These are phyloP conservation scores for Rhyacichthys aspro DNA, from an alignment of 2,797 vertebrate genomes.

Conservation along the genomic window DNA sequence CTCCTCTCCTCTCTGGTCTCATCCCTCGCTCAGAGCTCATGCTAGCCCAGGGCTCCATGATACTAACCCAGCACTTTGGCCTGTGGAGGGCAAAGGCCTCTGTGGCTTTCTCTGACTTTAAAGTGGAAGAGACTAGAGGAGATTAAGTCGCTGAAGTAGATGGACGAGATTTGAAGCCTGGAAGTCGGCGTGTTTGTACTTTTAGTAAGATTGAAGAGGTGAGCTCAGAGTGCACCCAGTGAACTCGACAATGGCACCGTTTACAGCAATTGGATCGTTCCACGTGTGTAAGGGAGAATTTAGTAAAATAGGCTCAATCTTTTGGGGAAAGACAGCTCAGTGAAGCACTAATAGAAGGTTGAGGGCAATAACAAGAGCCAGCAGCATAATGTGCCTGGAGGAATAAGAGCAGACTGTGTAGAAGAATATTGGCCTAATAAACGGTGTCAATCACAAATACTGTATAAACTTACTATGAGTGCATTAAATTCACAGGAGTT, in stretches of 20 bases:
- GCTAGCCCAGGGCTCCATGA: not conserved
- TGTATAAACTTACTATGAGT: not conserved
- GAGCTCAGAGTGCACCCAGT: conserved; percentile 29
- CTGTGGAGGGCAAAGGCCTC: conserved; percentile 59
- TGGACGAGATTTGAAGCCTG: no score
- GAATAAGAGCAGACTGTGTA: no score
- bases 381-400: conserved; percentile 7
- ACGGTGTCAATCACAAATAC: not conserved
- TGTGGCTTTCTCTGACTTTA: conserved; percentile 60
- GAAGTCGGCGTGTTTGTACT: conserved; percentile 22
- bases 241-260: conserved; percentile 35
- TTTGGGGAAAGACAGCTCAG: conserved; percentile 26
- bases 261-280: conserved; percentile 43
- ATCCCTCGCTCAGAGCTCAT: conserved; percentile 55
- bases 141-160: conserved; percentile 61
- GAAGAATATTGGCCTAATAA: not conserved
- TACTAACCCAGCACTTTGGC: conserved; percentile 55
- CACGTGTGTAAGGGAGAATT: conserved; percentile 45
- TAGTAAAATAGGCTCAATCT: conserved; percentile 46
- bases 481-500: not conserved
- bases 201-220: conserved; percentile 59
- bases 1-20: conserved; percentile 59
- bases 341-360: conserved; percentile 53
- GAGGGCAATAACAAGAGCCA: conserved; percentile 46
- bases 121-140: conserved; percentile 33